phyloP scores from a whole-genome alignment of 2,113 vertebrate species.

The Daphoenositta chrysoptera region DNA sequence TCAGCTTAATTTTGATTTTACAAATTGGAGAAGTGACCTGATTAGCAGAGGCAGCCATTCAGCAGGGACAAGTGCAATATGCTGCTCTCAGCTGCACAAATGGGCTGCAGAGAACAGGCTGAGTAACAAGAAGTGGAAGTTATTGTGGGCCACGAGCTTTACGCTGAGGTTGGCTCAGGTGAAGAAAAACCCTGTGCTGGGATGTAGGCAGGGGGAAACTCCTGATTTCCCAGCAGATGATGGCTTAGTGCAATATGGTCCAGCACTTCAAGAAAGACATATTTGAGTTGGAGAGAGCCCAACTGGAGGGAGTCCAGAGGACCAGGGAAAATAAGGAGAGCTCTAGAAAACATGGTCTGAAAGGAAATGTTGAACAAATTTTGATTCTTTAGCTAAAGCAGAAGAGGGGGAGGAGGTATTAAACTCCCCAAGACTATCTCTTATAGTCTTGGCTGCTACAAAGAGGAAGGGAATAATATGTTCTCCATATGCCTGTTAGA shows the following conservation, averaged over 20 bases:
- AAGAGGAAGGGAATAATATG: conserved; percentile 39
- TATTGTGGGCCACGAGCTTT: not conserved
- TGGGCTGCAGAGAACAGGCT: not conserved
- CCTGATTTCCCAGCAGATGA: conserved; percentile 42
- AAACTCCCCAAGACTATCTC: conserved; percentile 12
- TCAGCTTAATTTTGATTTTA: not conserved
- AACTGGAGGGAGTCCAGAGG: conserved; percentile 50
- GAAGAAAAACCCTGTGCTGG: not conserved
- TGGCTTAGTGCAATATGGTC: conserved; percentile 43
- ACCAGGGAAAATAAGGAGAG: not conserved
- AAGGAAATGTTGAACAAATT: conserved; percentile 38
- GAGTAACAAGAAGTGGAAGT: not conserved
- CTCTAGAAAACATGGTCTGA: conserved; percentile 32
- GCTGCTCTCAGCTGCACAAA: not conserved
- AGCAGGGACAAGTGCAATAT: not conserved
- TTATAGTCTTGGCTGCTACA: not conserved
- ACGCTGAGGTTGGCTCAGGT: conserved; percentile 26
- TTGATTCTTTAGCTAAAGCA: conserved; percentile 27
- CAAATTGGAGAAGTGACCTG: not conserved
- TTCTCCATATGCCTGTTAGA: conserved; percentile 58
- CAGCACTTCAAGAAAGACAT: conserved; percentile 21
- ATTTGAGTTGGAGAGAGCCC: conserved; percentile 36
- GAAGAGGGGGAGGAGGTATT: conserved; percentile 16
- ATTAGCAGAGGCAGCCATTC: not conserved
- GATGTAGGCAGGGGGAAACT: not conserved